Evolutionary conservation across 2,113 vertebrate species (phyloP).

Genomic region (Larimichthys crocea): DNA sequence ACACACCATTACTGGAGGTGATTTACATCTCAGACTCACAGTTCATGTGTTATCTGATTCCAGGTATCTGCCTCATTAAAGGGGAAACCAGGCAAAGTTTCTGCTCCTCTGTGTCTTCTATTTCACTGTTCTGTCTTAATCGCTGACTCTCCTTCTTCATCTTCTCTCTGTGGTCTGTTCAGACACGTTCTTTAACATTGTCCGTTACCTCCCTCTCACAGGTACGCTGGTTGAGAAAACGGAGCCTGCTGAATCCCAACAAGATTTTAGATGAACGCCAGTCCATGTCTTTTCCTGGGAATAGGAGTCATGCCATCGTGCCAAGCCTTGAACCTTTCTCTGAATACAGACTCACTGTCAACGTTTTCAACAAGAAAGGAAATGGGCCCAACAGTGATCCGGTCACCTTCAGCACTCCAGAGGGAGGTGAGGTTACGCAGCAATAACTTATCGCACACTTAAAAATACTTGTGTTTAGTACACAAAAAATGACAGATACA

Average conservation of each 20-base stretch:
- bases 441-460: background rate
- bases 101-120: background rate
- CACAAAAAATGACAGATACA: background rate
- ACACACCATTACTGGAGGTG: background rate
- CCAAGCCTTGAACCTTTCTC: conserved; percentile 91
- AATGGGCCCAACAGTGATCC: conserved; percentile 91
- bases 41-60: conserved; percentile 2
- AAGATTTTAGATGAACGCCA: conserved; percentile 85
- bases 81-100: background rate
- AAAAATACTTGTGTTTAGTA: no score
- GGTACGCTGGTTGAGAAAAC: conserved; percentile 90
- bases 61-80: conserved; percentile 16
- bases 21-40: background rate
- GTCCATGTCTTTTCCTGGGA: conserved; percentile 87
- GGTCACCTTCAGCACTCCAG: conserved; percentile 89
- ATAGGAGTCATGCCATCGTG: conserved; percentile 87
- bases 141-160: no score
- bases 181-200: conserved; percentile 2
- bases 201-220: conserved; percentile 64
- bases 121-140: background rate
- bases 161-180: background rate
- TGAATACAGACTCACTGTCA: conserved; percentile 90
- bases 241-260: conserved; percentile 86
- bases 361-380: conserved; percentile 92
- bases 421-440: conserved; percentile 90